Conservation (phyloP, 2,113 vertebrate genomes). For the Corynorhinus townsendii region DNA sequence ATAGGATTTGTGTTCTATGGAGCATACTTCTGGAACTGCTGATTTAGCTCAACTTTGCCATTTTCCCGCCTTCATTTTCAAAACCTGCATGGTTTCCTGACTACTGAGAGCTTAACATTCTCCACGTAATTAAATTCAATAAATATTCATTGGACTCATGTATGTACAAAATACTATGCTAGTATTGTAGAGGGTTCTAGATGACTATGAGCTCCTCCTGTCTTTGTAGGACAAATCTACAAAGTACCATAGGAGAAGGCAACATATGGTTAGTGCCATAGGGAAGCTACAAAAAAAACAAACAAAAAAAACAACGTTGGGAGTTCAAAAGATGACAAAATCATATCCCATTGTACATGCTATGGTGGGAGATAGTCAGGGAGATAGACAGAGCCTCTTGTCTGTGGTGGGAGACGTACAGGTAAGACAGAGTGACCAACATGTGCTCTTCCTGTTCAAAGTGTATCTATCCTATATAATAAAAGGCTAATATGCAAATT, state of each 20-base stretch:
- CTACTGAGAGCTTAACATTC: constrained; percentile 15
- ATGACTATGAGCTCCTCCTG: background rate
- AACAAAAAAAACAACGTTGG: background rate
- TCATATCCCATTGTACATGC: background rate
- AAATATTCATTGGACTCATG: constrained; percentile 50
- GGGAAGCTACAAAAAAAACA: background rate
- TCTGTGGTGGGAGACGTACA: background rate
- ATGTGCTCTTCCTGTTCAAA: no score
- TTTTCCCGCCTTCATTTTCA: background rate
- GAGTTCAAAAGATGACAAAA: background rate
- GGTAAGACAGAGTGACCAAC: background rate
- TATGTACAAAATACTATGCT: constrained; percentile 13
- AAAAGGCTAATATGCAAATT: no score
- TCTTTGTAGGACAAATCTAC: background rate
- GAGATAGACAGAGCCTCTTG: background rate
- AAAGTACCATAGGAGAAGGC: background rate
- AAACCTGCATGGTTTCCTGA: constrained; percentile 23
- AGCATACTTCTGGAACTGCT: constrained; percentile 44
- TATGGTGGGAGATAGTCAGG: background rate
- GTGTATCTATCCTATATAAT: background rate
- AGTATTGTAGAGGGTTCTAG: background rate
- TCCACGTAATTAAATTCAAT: background rate
- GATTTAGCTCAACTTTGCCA: background rate
- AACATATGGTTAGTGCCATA: background rate
- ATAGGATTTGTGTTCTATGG: constrained; percentile 3